A percentile compares a stretch with the other conserved stretches of the same genome.
Evolutionary conservation across 2,888 invertebrate species (phyloP).

Genomic region (Hoplodrina ambigua): DNA sequence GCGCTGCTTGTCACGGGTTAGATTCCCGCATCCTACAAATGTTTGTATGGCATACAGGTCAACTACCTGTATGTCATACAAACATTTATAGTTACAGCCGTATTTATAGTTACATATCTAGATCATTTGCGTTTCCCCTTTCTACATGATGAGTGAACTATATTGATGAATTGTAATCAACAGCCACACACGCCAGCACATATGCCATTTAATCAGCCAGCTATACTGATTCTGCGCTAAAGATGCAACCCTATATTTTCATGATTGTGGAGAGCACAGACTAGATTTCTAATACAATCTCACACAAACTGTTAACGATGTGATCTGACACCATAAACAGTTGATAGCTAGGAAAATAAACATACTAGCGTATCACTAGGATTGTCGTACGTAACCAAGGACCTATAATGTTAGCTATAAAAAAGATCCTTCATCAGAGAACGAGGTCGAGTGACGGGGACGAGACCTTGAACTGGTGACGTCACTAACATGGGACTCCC

Average conservation of each 20-base stretch:
- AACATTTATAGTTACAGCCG: too few species aligned
- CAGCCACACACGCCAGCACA: not conserved
- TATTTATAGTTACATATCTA: slow-evolving; percentile 9
- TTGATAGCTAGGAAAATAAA: not conserved
- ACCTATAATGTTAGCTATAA: not conserved
- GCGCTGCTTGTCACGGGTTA: too few species aligned
- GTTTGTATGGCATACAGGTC: too few species aligned
- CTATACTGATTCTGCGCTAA: not conserved
- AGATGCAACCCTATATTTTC: too few species aligned
- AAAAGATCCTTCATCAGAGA: slow-evolving; percentile 9
- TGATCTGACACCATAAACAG: not conserved
- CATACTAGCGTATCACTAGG: not conserved
- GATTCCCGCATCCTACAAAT: too few species aligned
- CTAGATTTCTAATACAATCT: not conserved
- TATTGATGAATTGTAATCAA: not conserved
- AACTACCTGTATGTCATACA: too few species aligned
- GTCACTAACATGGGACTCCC: slow-evolving; percentile 15
- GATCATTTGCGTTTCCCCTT: not conserved
- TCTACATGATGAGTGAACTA: not conserved
- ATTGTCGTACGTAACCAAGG: not conserved
- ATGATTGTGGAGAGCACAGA: not conserved
- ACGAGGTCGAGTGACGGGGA: not conserved
- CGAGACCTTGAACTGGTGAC: slow-evolving; percentile 16
- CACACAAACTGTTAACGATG: not conserved
- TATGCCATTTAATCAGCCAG: not conserved